These are phyloP conservation scores for Megaceryle alcyon DNA, from an alignment of 2,797 vertebrate genomes.

Conservation along the genomic window DNA sequence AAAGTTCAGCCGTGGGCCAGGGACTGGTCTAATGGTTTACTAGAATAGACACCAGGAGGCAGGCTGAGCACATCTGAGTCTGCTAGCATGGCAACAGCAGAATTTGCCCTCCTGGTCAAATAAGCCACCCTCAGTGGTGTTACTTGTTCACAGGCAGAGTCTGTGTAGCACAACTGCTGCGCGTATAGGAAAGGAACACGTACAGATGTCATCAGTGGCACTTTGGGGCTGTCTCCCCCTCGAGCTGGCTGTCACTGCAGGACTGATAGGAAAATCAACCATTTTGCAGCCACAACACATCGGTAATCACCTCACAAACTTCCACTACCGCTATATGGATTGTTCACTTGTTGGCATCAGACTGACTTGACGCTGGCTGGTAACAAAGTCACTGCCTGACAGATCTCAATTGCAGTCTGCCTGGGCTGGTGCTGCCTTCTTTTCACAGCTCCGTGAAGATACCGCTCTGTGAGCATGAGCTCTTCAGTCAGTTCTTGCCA, in stretches of 20 bases:
- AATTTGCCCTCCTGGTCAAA: background rate
- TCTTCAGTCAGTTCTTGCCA: background rate
- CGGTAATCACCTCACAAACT: background rate
- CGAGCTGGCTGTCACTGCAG: background rate
- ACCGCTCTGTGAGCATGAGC: background rate
- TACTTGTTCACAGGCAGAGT: background rate
- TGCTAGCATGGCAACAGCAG: background rate
- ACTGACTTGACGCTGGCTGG: background rate
- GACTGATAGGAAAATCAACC: background rate
- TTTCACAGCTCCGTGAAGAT: background rate
- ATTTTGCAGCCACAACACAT: background rate
- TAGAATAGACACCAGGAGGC: background rate
- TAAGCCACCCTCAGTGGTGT: background rate
- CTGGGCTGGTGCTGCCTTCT: background rate
- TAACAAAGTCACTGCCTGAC: background rate
- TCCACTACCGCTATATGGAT: background rate
- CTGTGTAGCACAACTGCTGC: background rate
- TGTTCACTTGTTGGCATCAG: background rate
- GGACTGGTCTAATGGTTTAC: background rate
- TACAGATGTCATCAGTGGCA: background rate
- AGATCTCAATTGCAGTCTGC: background rate
- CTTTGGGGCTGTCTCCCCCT: background rate
- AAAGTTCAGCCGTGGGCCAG: fast-evolving
- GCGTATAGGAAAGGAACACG: background rate
- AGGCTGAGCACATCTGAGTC: fast-evolving